Evolutionary conservation across 2,797 vertebrate species (phyloP), one percentile per base, ranked within the genome.

Genomic region (Tenualosa ilisha): DNA sequence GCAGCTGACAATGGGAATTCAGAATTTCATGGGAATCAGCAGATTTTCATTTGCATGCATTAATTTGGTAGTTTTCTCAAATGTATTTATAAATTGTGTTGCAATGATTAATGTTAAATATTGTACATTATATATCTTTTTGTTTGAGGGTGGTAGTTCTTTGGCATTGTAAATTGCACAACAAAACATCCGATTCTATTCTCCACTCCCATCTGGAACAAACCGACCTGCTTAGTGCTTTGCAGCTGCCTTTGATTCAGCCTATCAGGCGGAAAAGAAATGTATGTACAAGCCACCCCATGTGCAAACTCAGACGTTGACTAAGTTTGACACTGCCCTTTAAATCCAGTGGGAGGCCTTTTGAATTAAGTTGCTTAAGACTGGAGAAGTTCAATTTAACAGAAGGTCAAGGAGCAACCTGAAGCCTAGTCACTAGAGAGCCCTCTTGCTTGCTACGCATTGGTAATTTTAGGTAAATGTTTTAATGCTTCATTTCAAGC

Each of bases 331-430:
- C 92, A 88, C 90, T 85, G 86, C 88, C 91, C 90, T 92, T 91
- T 86, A 86, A 86, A 49, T 90, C 93, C 86, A 82, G 84, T 17
- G 91, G 91, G 93, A 94, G 59, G 75, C 82, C 85, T 86, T 86
- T 92, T 89, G 91, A 92, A 93, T 93, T 89, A 91, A 90, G 87
- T 84, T 89, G 91, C 89, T 87, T 88, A 86, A 91, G 84, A 91
- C 91, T 91, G 90, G 82, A 82, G 85, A 87, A 85, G 83, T 87
- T 90, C 86, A 88, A 88, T 90, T 86, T 84, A 90, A 91, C 88
- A 87, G 86, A 89, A 91, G 93, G 93, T 93, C 91, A 92, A 89
- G 85, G 86, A 91, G 90, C 86, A 81, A 85, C 88, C 82, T 84
- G 84, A 88, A 72, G 83, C 84, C 89, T 86, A 84, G 86, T 91